These are phyloP conservation scores for Pseudanteris insignis DNA, from an alignment of 2,888 invertebrate genomes.

Conservation along the genomic window DNA sequence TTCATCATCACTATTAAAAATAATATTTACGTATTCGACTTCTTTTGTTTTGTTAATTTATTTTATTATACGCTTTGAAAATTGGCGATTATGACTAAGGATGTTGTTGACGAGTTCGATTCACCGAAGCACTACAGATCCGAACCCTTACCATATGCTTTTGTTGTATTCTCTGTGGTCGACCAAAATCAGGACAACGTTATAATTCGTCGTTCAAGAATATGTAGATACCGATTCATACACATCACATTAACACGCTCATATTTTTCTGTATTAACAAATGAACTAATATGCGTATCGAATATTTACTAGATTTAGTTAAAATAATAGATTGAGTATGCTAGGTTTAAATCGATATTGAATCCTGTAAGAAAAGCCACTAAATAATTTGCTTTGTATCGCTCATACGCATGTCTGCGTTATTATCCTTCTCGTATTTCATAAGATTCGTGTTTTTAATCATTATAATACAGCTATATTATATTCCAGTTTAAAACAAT, in stretches of 20 bases:
- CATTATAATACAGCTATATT: slow-evolving; percentile 45
- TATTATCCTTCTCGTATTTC: slow-evolving; percentile 41
- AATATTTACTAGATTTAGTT: slow-evolving; percentile 39
- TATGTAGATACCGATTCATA: slow-evolving; percentile 16
- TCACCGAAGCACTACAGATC: slow-evolving; percentile 9
- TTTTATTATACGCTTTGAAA: neutral
- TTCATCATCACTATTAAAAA: neutral
- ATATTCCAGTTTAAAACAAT: slow-evolving; percentile 42
- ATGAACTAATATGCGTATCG: slow-evolving; percentile 28
- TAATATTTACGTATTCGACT: too few relatives aligned
- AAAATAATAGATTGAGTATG: slow-evolving; percentile 33
- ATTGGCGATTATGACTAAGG: neutral
- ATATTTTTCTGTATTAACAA: slow-evolving; percentile 14
- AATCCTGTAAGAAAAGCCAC: slow-evolving; percentile 7
- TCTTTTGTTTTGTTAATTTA: neutral
- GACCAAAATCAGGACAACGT: slow-evolving; percentile 4
- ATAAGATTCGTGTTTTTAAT: slow-evolving; percentile 51
- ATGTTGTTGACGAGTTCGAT: neutral
- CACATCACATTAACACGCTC: slow-evolving; percentile 4
- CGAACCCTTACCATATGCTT: slow-evolving; percentile 9
- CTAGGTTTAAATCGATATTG: slow-evolving; percentile 25
- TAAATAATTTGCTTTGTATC: slow-evolving; percentile 43
- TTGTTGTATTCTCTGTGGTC: slow-evolving; percentile 14
- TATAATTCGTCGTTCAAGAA: slow-evolving; percentile 19
- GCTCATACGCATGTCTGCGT: slow-evolving; percentile 28